Percentiles rank a stretch among this genome's conserved stretches.
phyloP scores from a whole-genome alignment of 2,797 vertebrate species.

The Melanogrammus aeglefinus region DNA sequence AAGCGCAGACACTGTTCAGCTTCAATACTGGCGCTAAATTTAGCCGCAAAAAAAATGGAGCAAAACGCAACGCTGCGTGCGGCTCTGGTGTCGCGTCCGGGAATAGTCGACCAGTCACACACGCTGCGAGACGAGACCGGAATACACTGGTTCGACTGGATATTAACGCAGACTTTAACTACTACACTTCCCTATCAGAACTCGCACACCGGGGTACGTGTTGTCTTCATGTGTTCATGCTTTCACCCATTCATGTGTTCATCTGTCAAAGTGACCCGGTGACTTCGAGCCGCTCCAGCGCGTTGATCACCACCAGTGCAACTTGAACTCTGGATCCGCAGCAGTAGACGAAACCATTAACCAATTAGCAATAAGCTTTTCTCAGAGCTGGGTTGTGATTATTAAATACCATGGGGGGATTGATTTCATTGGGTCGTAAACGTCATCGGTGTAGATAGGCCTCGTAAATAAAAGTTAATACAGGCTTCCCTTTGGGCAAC shows the following conservation, averaged over 20 bases:
- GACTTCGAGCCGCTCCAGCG: neutral
- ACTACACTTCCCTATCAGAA: neutral
- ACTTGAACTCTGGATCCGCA: neutral
- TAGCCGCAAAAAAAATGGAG: neutral
- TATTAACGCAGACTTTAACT: neutral
- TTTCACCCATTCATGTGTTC: neutral
- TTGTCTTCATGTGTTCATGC: neutral
- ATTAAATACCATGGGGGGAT: neutral
- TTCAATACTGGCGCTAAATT: neutral
- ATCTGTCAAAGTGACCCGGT: neutral
- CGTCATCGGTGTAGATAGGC: neutral
- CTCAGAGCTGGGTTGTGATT: neutral
- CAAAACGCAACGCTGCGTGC: neutral
- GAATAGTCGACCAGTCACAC: neutral
- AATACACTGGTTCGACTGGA: neutral
- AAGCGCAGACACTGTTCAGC: neutral
- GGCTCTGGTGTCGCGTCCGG: neutral
- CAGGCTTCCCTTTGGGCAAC: too few species aligned
- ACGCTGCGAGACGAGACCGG: neutral
- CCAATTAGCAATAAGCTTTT: neutral
- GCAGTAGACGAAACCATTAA: neutral
- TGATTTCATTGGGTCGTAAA: neutral
- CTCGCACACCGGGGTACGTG: neutral
- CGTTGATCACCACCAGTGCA: neutral
- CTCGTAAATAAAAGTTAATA: too few species aligned